phyloP scores from a whole-genome alignment of 2,888 invertebrate genomes.

The Clitarchus hookeri region DNA sequence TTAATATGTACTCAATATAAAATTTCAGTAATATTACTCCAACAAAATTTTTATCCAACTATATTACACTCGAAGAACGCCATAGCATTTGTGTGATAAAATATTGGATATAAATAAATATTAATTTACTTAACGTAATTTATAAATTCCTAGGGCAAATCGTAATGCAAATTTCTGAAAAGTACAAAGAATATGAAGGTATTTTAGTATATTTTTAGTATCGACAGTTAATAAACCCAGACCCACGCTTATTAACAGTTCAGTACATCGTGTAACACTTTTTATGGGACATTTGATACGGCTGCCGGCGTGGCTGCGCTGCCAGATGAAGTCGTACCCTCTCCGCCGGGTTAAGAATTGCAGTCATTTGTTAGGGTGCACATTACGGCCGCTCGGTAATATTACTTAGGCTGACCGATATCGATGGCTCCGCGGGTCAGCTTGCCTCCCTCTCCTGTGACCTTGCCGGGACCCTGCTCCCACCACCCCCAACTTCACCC shows the following conservation, averaged over 20 bases:
- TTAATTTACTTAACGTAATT: too few relatives aligned
- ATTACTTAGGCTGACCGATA: conserved; percentile 22
- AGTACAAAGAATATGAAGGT: too few relatives aligned
- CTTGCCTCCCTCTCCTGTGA: neutral
- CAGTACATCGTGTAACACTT: neutral
- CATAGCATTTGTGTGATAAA: too few relatives aligned
- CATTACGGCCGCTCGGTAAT: conserved; percentile 10
- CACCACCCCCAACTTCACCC: neutral
- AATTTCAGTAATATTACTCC: too few relatives aligned
- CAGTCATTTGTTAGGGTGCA: neutral
- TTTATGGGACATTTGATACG: neutral
- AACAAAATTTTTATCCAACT: too few relatives aligned
- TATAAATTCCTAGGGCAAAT: too few relatives aligned
- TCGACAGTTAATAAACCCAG: neutral
- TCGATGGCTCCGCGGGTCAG: conserved; percentile 15
- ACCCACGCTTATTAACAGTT: neutral
- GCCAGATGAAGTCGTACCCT: conserved; percentile 6
- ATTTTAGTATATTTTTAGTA: too few relatives aligned
- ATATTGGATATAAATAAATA: too few relatives aligned
- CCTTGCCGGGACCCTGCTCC: neutral
- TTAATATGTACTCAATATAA: too few relatives aligned
- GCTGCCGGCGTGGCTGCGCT: neutral
- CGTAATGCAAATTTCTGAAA: too few relatives aligned
- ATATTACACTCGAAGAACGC: too few relatives aligned
- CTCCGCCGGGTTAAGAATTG: neutral